Evolutionary conservation across 2,797 vertebrate species (phyloP).

Genomic region (Lutjanus argentimaculatus): DNA sequence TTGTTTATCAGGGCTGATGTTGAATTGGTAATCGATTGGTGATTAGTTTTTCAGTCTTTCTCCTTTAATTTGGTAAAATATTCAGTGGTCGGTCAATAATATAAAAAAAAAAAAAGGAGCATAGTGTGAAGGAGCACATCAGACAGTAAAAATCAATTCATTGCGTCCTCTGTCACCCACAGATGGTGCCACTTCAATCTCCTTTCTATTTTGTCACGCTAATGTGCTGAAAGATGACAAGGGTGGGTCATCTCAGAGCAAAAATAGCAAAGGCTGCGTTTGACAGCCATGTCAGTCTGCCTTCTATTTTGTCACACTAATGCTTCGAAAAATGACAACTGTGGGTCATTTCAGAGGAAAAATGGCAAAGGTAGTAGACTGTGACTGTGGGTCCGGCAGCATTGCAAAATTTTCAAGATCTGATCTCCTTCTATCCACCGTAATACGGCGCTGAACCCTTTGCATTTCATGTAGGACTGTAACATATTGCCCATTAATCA

Average conservation of each 20-base stretch:
- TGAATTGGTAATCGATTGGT: conserved; percentile 1
- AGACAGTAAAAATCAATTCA: conserved; percentile 76
- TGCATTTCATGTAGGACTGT: conserved; percentile 10
- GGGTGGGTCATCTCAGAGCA: conserved; percentile 74
- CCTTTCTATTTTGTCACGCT: conserved; percentile 78
- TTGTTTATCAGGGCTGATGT: conserved; percentile 1
- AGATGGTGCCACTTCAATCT: conserved; percentile 81
- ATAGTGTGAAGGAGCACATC: conserved; percentile 56
- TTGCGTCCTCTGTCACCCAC: conserved; percentile 70
- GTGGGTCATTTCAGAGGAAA: conserved; percentile 66
- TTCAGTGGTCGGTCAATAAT: conserved; percentile 12
- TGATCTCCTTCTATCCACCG: conserved; percentile 18
- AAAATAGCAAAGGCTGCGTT: conserved; percentile 71
- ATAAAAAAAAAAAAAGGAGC: neutral
- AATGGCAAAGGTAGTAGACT: conserved; percentile 64
- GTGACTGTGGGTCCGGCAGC: conserved; percentile 52
- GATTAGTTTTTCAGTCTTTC: neutral
- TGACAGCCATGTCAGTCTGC: conserved; percentile 68
- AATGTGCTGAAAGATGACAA: conserved; percentile 81
- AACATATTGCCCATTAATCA: conserved; percentile 42
- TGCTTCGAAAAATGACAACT: conserved; percentile 64
- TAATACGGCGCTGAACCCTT: conserved; percentile 3
- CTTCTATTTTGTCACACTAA: conserved; percentile 69
- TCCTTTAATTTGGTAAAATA: conserved; percentile 35
- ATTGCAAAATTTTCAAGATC: conserved; percentile 26